Base-by-base conservation (phyloP, 1,140 invertebrate species). In the Plodia interpunctella region DNA sequence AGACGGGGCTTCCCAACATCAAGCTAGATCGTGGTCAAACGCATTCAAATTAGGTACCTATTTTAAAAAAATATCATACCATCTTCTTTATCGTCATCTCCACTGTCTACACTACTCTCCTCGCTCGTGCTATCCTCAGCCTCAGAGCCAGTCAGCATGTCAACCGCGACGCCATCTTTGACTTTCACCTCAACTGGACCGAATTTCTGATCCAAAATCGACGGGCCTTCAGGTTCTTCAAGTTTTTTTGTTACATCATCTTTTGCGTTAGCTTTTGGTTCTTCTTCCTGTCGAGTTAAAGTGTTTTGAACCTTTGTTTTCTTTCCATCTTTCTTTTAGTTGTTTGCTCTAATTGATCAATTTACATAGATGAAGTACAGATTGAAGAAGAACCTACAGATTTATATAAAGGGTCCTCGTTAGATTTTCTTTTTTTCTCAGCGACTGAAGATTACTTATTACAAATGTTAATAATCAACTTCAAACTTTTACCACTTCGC, bases 81-180 rank as follows among this genome's bases (percentile, higher is more conserved):
- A 49, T 57, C 62, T 52, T 59, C 63, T 52, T 57, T 49, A 9
- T 72, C 61, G n/a, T 72, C 56, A n/a, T 72, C 70, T 13, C 71
- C 72, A 55, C 65, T 73, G 21, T 71, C 70, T 17, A 55, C 65
- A 13, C 71, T 73, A 52, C 76, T 80, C 5, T 78, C 76, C 51
- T 79, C 79, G 54, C 78, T 87, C 0, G 78, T 80, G 54, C 73
- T 74, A 52, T 81, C 77, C 11, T 80, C 77, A n/a, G 67, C 72
- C 63, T 86, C 82, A 4, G 83, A 85, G 1, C 69, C 80, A 5
- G 75, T 68, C 1, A 85, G 65, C 78, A 86, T 81, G 9, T 82
- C 85, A 5, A 70, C 72, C 10, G 66, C 52, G 0, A 82, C 64
- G 5, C 78, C 83, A 55, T 62, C 65, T 56, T 75, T 76, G 19